phyloP scores from a whole-genome alignment of 2,113 vertebrate genomes.

The Tursiops truncatus region DNA sequence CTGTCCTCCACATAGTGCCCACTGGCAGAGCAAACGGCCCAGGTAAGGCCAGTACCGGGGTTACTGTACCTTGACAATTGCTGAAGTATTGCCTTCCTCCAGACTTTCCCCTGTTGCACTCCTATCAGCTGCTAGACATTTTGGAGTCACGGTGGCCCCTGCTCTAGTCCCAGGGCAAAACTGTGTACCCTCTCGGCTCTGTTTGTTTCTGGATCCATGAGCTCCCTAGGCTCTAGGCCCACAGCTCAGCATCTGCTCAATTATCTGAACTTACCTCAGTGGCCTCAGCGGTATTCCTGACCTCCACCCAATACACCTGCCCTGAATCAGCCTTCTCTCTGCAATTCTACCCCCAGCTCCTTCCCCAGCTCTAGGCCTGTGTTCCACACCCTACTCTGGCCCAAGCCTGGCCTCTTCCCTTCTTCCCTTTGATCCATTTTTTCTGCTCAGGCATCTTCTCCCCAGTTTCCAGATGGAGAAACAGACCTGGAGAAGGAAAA shows the following conservation, averaged over 20 bases:
- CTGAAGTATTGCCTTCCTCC: not conserved
- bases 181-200: not conserved
- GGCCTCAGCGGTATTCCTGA: not conserved
- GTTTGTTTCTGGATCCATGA: not conserved
- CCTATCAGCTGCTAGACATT: not conserved
- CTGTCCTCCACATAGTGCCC: not conserved
- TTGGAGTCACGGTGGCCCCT: not conserved
- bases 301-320: not conserved
- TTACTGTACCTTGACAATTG: not conserved
- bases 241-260: not conserved
- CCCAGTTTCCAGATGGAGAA: not conserved
- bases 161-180: not conserved
- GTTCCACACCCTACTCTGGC: not conserved
- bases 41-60: not conserved
- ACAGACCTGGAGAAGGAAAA: not conserved
- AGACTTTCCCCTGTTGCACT: not conserved
- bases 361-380: not conserved
- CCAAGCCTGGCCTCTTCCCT: not conserved
- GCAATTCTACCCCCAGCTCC: not conserved
- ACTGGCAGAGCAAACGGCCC: not conserved
- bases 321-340: not conserved
- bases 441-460: not conserved
- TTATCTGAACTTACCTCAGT: not conserved
- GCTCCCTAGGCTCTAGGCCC: not conserved
- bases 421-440: not conserved